Evolutionary conservation across 2,888 invertebrate species (phyloP).

Genomic region (Aquatica leii): DNA sequence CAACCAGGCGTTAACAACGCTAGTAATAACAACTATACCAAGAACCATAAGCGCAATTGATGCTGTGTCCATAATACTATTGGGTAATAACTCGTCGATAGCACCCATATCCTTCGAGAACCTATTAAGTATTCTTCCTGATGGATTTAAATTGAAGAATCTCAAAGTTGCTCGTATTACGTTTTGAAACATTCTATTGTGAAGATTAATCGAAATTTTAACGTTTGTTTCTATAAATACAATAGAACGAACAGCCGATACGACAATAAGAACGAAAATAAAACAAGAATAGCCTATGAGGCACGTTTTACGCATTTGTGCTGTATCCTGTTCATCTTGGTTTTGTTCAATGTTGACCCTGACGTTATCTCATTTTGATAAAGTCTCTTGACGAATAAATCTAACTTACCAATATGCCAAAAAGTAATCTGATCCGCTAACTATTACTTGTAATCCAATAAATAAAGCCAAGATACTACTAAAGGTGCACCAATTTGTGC

Average conservation of each 20-base stretch:
- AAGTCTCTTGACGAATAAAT: background rate
- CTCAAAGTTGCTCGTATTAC: background rate
- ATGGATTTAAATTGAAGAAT: background rate
- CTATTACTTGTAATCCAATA: background rate
- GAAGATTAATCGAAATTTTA: background rate
- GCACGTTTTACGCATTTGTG: background rate
- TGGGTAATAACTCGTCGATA: background rate
- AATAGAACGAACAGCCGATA: background rate
- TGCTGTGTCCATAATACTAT: background rate
- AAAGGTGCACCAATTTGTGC: background rate
- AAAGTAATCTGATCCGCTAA: background rate
- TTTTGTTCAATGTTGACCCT: slow-evolving; percentile 2
- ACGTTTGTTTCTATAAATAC: background rate
- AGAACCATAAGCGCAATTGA: background rate
- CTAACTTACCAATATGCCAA: background rate
- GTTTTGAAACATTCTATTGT: background rate
- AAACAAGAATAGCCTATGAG: background rate
- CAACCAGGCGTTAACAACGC: background rate
- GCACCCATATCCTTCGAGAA: background rate
- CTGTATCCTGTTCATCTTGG: background rate
- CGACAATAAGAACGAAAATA: too few relatives aligned
- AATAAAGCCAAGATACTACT: background rate
- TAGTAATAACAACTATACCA: background rate
- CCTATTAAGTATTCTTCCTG: background rate
- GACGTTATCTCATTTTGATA: background rate